Evolutionary conservation across 2,888 invertebrate species (phyloP).

Genomic region (Hipparchia semele): DNA sequence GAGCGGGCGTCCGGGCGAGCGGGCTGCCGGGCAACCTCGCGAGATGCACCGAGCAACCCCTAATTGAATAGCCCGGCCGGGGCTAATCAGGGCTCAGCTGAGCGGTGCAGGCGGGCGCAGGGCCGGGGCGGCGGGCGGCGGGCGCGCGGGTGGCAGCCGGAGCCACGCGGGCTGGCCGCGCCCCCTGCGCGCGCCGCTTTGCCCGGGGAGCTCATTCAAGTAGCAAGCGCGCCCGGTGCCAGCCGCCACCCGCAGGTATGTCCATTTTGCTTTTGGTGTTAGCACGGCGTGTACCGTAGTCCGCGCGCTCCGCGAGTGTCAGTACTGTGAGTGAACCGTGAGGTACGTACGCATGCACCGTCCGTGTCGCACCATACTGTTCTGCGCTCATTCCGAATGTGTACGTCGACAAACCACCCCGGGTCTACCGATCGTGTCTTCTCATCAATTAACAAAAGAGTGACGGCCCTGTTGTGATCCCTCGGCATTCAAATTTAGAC

Average conservation of each 20-base stretch:
- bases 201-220: conserved; percentile 81
- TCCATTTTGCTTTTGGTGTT: conserved; percentile 82
- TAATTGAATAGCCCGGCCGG: conserved; percentile 81
- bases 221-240: conserved; percentile 79
- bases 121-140: conserved; percentile 47
- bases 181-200: conserved; percentile 84
- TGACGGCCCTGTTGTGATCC: conserved; percentile 41
- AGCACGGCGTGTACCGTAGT: conserved; percentile 64
- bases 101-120: conserved; percentile 61
- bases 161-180: conserved; percentile 84
- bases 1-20: conserved; percentile 42
- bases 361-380: conserved; percentile 51
- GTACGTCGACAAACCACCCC: conserved; percentile 45
- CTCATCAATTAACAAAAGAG: conserved; percentile 26
- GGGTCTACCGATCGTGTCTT: conserved; percentile 30
- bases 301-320: conserved; percentile 74
- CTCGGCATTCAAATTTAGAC: conserved; percentile 21
- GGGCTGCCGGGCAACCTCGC: conserved; percentile 56
- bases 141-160: conserved; percentile 66
- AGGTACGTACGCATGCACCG: conserved; percentile 73
- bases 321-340: conserved; percentile 57
- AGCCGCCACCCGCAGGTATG: conserved; percentile 82
- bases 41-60: conserved; percentile 77
- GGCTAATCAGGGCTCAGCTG: conserved; percentile 82
- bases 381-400: conserved; percentile 51